Evolutionary conservation across 2,797 vertebrate genomes (phyloP), one percentile per base, ranked within the genome.

Genomic region (Anguilla obscura): DNA sequence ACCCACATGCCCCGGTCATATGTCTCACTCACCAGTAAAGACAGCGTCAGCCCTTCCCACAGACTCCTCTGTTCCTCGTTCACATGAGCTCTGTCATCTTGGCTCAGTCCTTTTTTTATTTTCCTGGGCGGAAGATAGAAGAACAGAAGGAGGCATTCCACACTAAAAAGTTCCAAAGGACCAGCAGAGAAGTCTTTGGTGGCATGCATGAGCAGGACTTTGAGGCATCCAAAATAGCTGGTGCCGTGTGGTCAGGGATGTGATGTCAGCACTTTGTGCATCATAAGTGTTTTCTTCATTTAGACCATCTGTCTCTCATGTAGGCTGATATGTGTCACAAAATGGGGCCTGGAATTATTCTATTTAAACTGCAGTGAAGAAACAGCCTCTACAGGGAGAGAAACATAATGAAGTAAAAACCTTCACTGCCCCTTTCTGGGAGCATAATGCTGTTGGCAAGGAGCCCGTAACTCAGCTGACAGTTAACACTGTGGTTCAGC

Each of bases 301-400:
- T 90, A 89, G 91, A 91, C 96, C 95, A 95, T 96, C 95, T 96
- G 95, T 93, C 95, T 95, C 92, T 90, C 92, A 90, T 93, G 90
- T 40, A 94, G 91, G 94, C 91, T 89, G 92, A 87, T 60, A 91
- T 74, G 92, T 94, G 94, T 95, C 94, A 94, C 93, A 92, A 95
- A 93, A 93, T 93, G 92, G 92, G 93, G 92, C 93, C 94, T 93
- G 92, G 94, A 94, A 93, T 95, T 93, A 93, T 95, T 94, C 95
- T 96, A 96, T 96, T 96, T 96, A 96, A 96, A 95, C 92, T 93
- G 89, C 90, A 86, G 90, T 96, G 96, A 96, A 94, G 93, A 96
- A 94, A 66, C 93, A 95, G 95, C 93, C 93, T 91, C 92, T 93
- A 91, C 36, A 86, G 24, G 14, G 12, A 18, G 71, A 60, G 54